Conservation (phyloP, 2,888 invertebrate species). For the Hirtodrosophila cameraria region DNA sequence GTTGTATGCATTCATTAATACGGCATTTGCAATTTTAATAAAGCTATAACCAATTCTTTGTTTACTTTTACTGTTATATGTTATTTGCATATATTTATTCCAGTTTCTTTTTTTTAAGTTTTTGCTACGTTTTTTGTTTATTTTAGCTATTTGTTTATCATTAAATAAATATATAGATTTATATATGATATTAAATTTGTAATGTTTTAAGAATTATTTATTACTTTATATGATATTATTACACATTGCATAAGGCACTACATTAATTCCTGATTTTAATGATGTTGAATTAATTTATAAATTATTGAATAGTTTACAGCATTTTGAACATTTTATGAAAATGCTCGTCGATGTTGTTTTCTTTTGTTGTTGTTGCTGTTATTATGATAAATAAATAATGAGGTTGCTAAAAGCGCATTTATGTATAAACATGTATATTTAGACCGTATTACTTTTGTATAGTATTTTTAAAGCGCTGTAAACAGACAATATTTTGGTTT, state of each 20-base stretch:
- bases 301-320: conserved; percentile 46
- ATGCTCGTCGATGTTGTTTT: conserved; percentile 24
- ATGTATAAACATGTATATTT: conserved; percentile 29
- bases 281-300: conserved; percentile 50
- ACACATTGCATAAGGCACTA: conserved; percentile 71
- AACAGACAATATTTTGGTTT: conserved; percentile 23
- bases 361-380: conserved; percentile 23
- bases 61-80: conserved; percentile 17
- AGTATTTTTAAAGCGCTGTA: conserved; percentile 49
- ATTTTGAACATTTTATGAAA: conserved; percentile 33
- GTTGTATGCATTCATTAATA: conserved; percentile 19
- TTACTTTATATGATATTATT: conserved; percentile 37
- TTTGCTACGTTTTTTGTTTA: conserved; percentile 28
- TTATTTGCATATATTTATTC: conserved; percentile 1
- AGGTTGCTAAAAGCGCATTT: conserved; percentile 38
- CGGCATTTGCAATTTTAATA: conserved; percentile 34
- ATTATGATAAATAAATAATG: conserved; percentile 45
- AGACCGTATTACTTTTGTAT: conserved; percentile 31
- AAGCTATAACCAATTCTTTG: conserved; percentile 40
- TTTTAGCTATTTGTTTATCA: conserved; percentile 33
- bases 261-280: conserved; percentile 66
- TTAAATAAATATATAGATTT: conserved; percentile 28
- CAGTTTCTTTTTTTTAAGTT: conserved; percentile 1
- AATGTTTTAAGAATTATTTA: conserved; percentile 15
- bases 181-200: conserved; percentile 17